These are phyloP conservation scores for Hesperia comma DNA, from an alignment of 2,888 invertebrate species.

Conservation along the genomic window DNA sequence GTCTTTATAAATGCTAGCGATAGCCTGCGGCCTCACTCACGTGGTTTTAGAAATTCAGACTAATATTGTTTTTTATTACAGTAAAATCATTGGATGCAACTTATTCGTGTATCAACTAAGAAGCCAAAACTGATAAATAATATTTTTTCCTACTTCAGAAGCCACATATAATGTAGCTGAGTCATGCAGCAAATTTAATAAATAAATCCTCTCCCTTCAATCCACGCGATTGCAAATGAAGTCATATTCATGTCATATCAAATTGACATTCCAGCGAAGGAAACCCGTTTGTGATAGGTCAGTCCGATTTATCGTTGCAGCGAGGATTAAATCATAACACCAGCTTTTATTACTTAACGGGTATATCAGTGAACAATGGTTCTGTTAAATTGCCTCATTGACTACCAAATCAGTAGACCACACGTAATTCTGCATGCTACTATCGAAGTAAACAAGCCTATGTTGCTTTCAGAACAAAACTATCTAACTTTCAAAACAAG, in stretches of 20 bases:
- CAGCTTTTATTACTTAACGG: conserved; percentile 31
- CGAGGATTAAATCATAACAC: conserved; percentile 36
- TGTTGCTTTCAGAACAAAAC: conserved; percentile 52
- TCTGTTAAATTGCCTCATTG: conserved; percentile 61
- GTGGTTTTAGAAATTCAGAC: no score
- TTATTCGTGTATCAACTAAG: no score
- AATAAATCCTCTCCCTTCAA: background rate
- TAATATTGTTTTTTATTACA: no score
- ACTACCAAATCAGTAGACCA: conserved; percentile 67
- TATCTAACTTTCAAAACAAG: background rate
- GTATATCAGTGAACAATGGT: conserved; percentile 32
- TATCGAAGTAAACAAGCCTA: conserved; percentile 60
- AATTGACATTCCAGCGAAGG: conserved; percentile 26
- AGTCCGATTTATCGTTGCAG: conserved; percentile 32
- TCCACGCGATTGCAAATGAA: conserved; percentile 19
- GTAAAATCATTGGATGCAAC: no score
- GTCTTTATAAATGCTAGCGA: no score
- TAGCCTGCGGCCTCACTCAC: no score
- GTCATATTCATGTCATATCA: conserved; percentile 33
- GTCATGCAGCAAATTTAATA: background rate
- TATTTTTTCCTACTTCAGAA: background rate
- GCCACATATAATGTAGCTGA: background rate
- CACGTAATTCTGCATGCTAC: conserved; percentile 62
- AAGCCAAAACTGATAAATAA: no score
- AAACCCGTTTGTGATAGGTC: conserved; percentile 23